Conservation (phyloP, 1,140 invertebrate species). For the Aphis craccivora region DNA sequence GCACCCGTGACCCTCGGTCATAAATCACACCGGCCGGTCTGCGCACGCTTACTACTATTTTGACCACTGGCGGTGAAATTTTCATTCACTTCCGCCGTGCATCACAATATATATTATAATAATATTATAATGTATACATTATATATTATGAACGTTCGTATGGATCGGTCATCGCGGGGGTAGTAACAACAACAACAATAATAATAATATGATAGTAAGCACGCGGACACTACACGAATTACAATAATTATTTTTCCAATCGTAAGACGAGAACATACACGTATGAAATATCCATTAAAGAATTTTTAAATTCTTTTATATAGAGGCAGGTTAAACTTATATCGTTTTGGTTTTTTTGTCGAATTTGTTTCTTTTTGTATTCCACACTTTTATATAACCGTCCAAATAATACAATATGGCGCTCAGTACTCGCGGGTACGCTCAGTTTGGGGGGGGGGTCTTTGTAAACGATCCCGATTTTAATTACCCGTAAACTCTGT, state of each 20-base stretch:
- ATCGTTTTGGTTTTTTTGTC: neutral
- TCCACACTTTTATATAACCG: neutral
- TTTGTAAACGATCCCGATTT: no score
- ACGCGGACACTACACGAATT: neutral
- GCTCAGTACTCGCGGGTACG: no score
- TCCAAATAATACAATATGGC: neutral
- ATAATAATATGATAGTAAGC: neutral
- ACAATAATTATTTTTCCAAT: conserved; percentile 11
- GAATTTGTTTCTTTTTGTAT: neutral
- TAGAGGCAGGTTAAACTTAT: neutral
- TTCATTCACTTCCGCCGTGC: neutral
- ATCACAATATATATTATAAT: neutral
- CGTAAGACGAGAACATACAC: neutral
- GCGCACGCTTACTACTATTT: conserved; percentile 54
- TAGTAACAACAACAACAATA: neutral
- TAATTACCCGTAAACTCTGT: no score
- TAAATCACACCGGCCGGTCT: conserved; percentile 40
- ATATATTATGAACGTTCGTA: neutral
- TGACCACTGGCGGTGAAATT: conserved; percentile 56
- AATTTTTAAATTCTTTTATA: neutral
- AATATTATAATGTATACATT: neutral
- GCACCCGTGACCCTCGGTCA: conserved; percentile 48
- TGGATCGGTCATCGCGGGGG: neutral
- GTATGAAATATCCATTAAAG: neutral
- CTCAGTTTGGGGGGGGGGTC: no score